These are phyloP conservation scores for Solenopsis fugax DNA, from an alignment of 1,140 invertebrate genomes.

Conservation along the genomic window DNA sequence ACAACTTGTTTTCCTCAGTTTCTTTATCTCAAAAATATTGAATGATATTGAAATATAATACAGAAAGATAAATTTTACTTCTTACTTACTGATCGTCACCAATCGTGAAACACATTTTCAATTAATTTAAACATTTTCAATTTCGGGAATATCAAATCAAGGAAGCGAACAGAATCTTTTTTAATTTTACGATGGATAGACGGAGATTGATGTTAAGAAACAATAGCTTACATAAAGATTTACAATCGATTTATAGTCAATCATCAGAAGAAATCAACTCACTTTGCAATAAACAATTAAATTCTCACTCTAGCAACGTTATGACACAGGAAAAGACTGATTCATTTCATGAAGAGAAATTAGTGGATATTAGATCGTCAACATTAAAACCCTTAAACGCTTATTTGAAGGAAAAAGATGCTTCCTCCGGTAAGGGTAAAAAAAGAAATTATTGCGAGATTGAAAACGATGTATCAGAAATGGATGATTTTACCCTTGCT, in stretches of 20 bases:
- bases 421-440: neutral
- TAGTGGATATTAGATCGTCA: neutral
- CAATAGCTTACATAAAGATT: slow-evolving; percentile 65
- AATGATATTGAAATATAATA: neutral
- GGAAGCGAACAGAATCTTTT: neutral
- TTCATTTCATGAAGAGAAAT: slow-evolving; percentile 5
- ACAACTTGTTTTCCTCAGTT: neutral
- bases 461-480: slow-evolving; percentile 23
- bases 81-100: neutral
- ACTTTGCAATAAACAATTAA: neutral
- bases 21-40: neutral
- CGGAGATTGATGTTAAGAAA: slow-evolving; percentile 60
- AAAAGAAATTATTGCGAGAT: slow-evolving; percentile 9
- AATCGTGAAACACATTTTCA: neutral
- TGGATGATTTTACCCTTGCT: neutral
- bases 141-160: neutral
- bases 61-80: neutral
- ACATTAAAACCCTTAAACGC: slow-evolving; percentile 1
- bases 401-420: neutral
- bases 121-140: neutral
- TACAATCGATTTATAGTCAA: slow-evolving; percentile 51
- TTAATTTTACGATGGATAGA: slow-evolving; percentile 62
- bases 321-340: neutral
- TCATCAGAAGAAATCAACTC: neutral
- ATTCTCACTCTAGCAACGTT: neutral